Percentiles rank a stretch among this genome's conserved stretches.
phyloP scores from a whole-genome alignment of 2,888 invertebrate species.

The Lordiphosa fenestrarum region DNA sequence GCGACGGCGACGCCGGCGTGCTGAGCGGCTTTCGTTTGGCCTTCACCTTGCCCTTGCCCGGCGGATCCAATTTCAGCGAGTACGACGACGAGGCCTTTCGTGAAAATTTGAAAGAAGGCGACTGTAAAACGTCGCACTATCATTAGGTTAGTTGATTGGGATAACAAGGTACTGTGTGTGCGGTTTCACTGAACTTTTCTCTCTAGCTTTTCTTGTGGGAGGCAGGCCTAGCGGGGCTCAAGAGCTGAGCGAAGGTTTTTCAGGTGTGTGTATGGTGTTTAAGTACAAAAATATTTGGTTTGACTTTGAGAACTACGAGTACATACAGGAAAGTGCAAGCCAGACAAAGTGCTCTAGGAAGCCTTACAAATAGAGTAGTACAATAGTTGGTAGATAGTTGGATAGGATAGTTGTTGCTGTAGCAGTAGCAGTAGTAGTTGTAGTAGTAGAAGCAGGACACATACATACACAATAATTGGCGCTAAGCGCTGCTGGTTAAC shows the following conservation, averaged over 20 bases:
- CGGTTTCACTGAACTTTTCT: conserved; percentile 67
- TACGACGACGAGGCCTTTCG: conserved; percentile 98
- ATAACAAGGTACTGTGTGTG: conserved; percentile 81
- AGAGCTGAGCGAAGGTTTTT: too few species aligned
- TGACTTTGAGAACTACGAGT: too few species aligned
- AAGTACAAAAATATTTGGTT: too few species aligned
- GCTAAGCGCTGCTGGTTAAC: conserved; percentile 22
- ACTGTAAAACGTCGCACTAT: conserved; percentile 89
- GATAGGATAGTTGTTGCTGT: not conserved
- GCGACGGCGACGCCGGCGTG: conserved; percentile 95
- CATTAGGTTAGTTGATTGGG: conserved; percentile 82
- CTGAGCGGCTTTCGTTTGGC: conserved; percentile 94
- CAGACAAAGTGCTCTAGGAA: conserved; percentile 15
- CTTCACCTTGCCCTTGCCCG: conserved; percentile 92
- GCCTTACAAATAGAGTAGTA: conserved; percentile 17
- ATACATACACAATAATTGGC: conserved; percentile 1
- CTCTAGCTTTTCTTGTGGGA: conserved; percentile 25
- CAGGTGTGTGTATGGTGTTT: too few species aligned
- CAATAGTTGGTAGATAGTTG: conserved; percentile 21
- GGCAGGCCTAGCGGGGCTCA: too few species aligned
- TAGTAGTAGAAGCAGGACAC: not conserved
- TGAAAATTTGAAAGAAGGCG: conserved; percentile 98
- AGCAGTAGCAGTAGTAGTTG: not conserved
- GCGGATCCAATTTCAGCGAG: conserved; percentile 95
- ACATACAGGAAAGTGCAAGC: too few species aligned